Conservation (phyloP, 2,888 invertebrate species). For the Drosophila crucigera region DNA sequence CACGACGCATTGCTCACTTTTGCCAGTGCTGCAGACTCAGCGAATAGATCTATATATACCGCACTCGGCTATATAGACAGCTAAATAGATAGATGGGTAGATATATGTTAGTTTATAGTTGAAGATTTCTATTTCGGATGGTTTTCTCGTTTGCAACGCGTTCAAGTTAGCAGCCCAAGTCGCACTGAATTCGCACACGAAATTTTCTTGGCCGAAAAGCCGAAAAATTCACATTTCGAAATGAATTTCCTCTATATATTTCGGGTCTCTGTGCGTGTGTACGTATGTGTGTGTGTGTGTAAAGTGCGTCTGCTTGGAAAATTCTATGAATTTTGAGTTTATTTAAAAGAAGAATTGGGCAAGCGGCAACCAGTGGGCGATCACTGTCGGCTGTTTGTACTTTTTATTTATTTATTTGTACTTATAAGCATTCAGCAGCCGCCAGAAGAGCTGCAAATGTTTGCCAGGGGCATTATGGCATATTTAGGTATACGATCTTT, state of each 20-base stretch:
- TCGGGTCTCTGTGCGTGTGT: constrained; percentile 17
- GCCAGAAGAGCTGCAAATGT: constrained; percentile 21
- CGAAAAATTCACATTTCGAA: constrained; percentile 78
- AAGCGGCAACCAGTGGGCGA: constrained; percentile 63
- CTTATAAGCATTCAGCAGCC: constrained; percentile 30
- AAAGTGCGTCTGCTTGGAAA: constrained; percentile 80
- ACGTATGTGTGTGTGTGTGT: constrained; percentile 19
- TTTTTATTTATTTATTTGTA: constrained; percentile 56
- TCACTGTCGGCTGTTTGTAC: constrained; percentile 55
- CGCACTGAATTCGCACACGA: constrained; percentile 85
- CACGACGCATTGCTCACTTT: constrained; percentile 80
- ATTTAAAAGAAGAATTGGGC: constrained; percentile 71
- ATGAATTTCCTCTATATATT: constrained; percentile 49
- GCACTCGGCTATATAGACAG: constrained; percentile 69
- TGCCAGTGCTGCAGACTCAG: constrained; percentile 76
- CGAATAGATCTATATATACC: constrained; percentile 68
- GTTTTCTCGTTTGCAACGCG: constrained; percentile 84
- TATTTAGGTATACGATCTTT: constrained; percentile 3
- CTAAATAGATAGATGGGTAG: constrained; percentile 43
- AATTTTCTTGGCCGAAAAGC: constrained; percentile 72
- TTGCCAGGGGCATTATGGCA: constrained; percentile 14
- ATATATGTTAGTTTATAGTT: constrained; percentile 74
- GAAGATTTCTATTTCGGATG: constrained; percentile 74
- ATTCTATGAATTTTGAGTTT: constrained; percentile 81
- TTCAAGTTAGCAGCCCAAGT: constrained; percentile 86